Evolutionary conservation across 2,888 invertebrate genomes (phyloP).

Genomic region (Tipula vernalis): DNA sequence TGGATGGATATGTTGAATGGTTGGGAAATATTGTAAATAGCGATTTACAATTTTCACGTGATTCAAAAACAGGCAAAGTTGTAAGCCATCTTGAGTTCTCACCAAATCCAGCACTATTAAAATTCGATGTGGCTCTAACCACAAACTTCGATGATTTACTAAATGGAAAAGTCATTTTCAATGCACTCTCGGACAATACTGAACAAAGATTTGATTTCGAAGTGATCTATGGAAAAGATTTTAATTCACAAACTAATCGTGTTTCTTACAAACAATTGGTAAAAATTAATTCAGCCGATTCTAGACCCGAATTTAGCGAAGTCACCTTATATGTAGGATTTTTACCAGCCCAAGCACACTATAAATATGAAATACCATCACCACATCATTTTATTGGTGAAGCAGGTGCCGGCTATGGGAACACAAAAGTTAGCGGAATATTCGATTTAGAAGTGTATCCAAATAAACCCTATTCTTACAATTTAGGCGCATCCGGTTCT

Average conservation of each 20-base stretch:
- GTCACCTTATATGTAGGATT: not conserved
- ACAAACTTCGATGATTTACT: constrained; percentile 11
- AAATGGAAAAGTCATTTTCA: constrained; percentile 13
- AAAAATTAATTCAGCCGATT: not conserved
- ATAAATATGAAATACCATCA: not conserved
- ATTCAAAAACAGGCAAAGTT: not conserved
- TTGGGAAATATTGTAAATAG: not conserved
- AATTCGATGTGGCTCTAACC: constrained; percentile 12
- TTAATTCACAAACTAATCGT: constrained; percentile 42
- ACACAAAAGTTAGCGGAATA: not conserved
- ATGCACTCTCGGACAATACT: not conserved
- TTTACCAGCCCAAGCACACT: not conserved
- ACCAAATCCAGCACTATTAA: not conserved
- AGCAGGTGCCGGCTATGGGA: not conserved
- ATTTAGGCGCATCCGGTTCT: constrained; percentile 22
- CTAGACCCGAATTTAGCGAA: not conserved
- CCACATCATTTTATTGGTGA: not conserved
- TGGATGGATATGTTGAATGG: constrained; percentile 28
- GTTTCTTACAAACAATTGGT: constrained; percentile 15
- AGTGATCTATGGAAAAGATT: constrained; percentile 48
- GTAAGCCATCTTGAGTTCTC: not conserved
- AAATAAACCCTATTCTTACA: not conserved
- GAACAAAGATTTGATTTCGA: constrained; percentile 36
- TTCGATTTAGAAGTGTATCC: not conserved
- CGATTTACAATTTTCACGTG: constrained; percentile 13